Evolutionary conservation across 2,888 invertebrate species (phyloP).

Genomic region (Acholoe squamosa): DNA sequence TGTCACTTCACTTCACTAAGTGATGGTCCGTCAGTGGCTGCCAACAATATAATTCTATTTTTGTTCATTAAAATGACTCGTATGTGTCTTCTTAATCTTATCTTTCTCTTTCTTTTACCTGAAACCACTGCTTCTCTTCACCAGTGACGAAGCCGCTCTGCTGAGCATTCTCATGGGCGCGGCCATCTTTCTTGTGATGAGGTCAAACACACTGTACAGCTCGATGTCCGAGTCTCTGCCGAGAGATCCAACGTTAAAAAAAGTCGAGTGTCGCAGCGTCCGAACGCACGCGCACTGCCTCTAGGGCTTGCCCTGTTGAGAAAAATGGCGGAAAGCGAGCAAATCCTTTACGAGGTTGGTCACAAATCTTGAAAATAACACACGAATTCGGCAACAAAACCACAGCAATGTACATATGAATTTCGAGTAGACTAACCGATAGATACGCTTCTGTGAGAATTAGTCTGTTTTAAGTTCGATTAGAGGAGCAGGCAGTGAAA

Average conservation of each 20-base stretch:
- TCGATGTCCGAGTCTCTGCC: not conserved
- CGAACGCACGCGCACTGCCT: not conserved
- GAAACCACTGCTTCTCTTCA: not conserved
- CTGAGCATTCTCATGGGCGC: constrained; percentile 34
- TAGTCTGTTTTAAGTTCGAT: constrained; percentile 34
- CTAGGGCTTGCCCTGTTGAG: not conserved
- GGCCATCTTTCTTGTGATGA: not conserved
- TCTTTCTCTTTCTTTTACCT: not conserved
- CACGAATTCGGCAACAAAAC: not conserved
- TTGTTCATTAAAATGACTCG: too few species aligned
- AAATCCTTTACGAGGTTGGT: constrained; percentile 40
- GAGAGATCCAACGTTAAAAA: too few species aligned
- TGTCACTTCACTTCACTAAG: too few species aligned
- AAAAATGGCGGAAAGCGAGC: constrained; percentile 63
- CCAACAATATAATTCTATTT: too few species aligned
- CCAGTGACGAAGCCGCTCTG: not conserved
- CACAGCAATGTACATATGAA: constrained; percentile 55
- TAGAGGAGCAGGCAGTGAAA: constrained; percentile 39
- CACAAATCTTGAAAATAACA: not conserved
- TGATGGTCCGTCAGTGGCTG: too few species aligned
- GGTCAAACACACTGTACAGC: constrained; percentile 33
- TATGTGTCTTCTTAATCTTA: too few species aligned
- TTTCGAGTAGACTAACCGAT: not conserved
- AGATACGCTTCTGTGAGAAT: not conserved
- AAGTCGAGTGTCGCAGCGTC: not conserved